Base-by-base conservation (phyloP, 1,140 invertebrate species). In the Piezodorus guildinii region DNA sequence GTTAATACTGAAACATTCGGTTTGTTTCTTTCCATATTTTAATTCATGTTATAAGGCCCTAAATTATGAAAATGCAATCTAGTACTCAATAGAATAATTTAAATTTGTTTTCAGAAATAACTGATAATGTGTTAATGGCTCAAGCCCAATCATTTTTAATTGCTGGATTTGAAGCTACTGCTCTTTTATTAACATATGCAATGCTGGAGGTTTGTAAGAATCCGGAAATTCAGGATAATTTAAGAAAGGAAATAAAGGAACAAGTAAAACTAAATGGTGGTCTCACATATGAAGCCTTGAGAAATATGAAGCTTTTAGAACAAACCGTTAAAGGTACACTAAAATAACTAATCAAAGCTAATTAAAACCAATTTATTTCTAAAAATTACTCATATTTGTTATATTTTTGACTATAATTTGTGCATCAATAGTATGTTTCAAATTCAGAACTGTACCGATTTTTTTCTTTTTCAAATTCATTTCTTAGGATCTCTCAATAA, bases 1-100 rank as follows among this genome's bases (percentile, higher is more conserved):
- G n/a, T 4, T 12, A 64, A 2, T 21, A 17, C 54, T 54, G 56
- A 59, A 27, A 15, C 8, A 59, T 46, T 45, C 30, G 63, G 63
- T 64, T 23, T 3, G 49, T 46, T 25, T 43, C 27, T 21, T 58
- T 27, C 5, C 27, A 39, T 39, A 39, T 39, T 10, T n/a, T n/a
- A n/a, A n/a, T n/a, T n/a, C n/a, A n/a, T n/a, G n/a, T n/a, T n/a
- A n/a, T n/a, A n/a, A n/a, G n/a, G n/a, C n/a, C n/a, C n/a, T n/a
- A n/a, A n/a, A n/a, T n/a, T n/a, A n/a, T 1, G 12, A 39, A 39
- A 39, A 39, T 1, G 12, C 6, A 39, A 30, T 30, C 3, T 30
- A 4, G 27, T 30, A 39, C 9, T 10, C 34, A 39, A 6, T 39
- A 5, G 6, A 39, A 39, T 39, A 1, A 39, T 39, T 39, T 39